phyloP scores from a whole-genome alignment of 2,113 vertebrate species.

The Oncorhynchus clarkii region DNA sequence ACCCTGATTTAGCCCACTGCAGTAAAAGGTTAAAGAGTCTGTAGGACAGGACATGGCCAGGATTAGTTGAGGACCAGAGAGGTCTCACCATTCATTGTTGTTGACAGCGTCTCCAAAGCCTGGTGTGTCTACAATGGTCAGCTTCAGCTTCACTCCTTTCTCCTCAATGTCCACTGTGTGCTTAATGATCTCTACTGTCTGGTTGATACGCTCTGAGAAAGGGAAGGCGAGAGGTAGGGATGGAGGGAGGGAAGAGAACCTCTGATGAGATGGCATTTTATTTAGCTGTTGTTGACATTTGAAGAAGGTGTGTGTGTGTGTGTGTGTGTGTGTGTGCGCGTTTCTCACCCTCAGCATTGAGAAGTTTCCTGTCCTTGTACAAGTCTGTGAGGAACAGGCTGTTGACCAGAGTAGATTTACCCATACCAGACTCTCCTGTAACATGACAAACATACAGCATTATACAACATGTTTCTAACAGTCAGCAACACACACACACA shows the following conservation, averaged over 20 bases:
- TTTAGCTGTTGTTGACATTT: background rate
- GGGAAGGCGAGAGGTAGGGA: background rate
- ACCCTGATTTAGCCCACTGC: no score
- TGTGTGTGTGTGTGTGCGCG: background rate
- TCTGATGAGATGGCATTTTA: no score
- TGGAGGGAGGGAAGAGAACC: background rate
- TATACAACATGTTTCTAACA: background rate
- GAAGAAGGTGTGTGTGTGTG: background rate
- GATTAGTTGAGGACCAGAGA: background rate
- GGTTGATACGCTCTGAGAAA: constrained; percentile 89
- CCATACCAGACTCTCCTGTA: constrained; percentile 96
- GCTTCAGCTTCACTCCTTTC: constrained; percentile 96
- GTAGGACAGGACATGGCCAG: background rate
- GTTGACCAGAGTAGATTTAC: constrained; percentile 97
- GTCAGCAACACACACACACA: background rate
- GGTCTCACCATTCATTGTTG: constrained; percentile 92
- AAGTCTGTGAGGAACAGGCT: constrained; percentile 98
- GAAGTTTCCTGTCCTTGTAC: constrained; percentile 96
- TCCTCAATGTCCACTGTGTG: constrained; percentile 98
- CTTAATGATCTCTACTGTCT: constrained; percentile 96
- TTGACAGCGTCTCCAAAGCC: constrained; percentile 98
- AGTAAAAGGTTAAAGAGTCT: no score
- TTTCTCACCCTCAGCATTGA: constrained; percentile 92
- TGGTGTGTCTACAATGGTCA: constrained; percentile 97
- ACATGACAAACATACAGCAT: constrained; percentile 19